A percentile compares a stretch with the other conserved stretches of the same genome.
These are phyloP conservation scores for Scolopax rusticola DNA, from an alignment of 2,797 vertebrate genomes.

Conservation along the genomic window DNA sequence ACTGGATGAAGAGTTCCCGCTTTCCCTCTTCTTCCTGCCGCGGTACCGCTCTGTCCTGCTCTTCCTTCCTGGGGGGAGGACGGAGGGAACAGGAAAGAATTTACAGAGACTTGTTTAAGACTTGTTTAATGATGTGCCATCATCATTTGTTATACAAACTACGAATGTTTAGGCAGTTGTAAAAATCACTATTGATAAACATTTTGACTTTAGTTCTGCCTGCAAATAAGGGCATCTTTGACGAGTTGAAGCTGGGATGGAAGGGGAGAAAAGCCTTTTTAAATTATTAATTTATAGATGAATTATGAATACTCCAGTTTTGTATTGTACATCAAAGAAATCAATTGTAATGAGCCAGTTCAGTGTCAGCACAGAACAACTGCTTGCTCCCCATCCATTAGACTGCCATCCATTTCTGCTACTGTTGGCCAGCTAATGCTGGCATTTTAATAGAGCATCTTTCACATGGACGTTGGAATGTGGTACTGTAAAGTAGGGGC, in stretches of 20 bases:
- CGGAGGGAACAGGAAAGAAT: background rate
- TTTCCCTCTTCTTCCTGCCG: background rate
- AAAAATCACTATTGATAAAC: background rate
- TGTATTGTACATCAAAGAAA: background rate
- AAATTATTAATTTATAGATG: background rate
- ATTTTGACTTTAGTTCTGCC: background rate
- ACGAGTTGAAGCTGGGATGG: background rate
- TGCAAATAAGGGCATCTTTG: background rate
- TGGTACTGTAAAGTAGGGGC: background rate
- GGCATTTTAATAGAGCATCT: background rate
- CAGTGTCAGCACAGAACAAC: background rate
- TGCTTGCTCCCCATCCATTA: background rate
- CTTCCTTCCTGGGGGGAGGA: background rate
- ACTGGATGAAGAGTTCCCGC: rapidly evolving
- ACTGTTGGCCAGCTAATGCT: background rate
- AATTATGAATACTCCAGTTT: background rate
- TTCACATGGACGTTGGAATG: background rate
- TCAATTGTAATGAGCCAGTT: background rate
- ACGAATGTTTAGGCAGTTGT: background rate
- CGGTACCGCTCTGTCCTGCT: background rate
- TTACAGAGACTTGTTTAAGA: background rate
- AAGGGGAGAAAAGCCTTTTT: background rate
- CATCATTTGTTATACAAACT: background rate
- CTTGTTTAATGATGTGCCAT: too few species aligned
- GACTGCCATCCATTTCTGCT: background rate